Evolutionary conservation across 2,888 invertebrate species (phyloP).

Genomic region (Nemapogon koenigi): DNA sequence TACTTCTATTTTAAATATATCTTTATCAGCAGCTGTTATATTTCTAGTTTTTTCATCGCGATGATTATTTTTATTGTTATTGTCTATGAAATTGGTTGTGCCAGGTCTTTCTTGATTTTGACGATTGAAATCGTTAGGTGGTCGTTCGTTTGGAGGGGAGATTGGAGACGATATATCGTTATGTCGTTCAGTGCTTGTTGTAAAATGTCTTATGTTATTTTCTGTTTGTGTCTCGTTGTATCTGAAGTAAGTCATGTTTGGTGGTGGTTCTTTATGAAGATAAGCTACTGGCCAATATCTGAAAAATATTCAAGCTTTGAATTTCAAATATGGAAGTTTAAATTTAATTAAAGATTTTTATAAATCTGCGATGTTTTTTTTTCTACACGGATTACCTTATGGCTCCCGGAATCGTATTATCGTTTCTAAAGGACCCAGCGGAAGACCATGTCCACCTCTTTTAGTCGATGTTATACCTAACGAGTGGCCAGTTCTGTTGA

Average conservation of each 20-base stretch:
- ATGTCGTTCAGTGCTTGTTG: conserved; percentile 1
- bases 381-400: too few species aligned
- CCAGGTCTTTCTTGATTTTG: conserved; percentile 11
- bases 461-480: too few species aligned
- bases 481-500: too few species aligned
- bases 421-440: too few species aligned
- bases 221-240: conserved; percentile 35
- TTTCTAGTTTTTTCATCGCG: conserved; percentile 39
- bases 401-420: too few species aligned
- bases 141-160: conserved; percentile 14
- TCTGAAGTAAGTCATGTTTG: conserved; percentile 69
- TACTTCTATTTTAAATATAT: conserved; percentile 21
- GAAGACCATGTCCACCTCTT: too few species aligned
- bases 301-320: conserved; percentile 20
- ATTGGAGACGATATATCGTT: conserved; percentile 7
- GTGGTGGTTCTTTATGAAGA: conserved; percentile 80
- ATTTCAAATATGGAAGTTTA: conserved; percentile 1
- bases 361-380: conserved; percentile 37
- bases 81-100: conserved; percentile 20
- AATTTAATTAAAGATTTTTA: conserved; percentile 45
- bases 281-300: conserved; percentile 83
- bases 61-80: conserved; percentile 20
- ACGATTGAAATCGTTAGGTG: conserved; percentile 11
- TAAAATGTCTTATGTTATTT: conserved; percentile 17
- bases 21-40: conserved; percentile 27